Evolutionary conservation across 2,113 vertebrate genomes (phyloP).

Genomic region (Butorides virescens): DNA sequence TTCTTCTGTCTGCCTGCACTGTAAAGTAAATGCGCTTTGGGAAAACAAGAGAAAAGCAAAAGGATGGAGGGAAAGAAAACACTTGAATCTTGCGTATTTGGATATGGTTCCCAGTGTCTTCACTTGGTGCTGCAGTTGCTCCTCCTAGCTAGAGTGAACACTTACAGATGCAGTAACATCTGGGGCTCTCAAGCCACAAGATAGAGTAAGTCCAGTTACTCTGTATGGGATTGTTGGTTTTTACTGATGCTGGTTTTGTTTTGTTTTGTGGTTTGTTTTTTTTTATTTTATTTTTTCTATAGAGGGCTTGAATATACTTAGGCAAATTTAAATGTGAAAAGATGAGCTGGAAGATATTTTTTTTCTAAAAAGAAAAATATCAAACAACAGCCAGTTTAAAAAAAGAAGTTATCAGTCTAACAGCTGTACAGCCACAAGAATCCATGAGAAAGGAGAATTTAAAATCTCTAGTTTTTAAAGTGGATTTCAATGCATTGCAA

Average conservation of each 20-base stretch:
- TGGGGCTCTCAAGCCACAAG: neutral
- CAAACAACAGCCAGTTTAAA: neutral
- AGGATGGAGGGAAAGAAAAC: neutral
- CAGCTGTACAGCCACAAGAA: neutral
- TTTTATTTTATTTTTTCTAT: neutral
- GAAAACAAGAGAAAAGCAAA: neutral
- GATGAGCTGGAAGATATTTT: neutral
- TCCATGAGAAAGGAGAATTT: neutral
- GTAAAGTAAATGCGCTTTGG: neutral
- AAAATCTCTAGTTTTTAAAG: slow-evolving; percentile 31
- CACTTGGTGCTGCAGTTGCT: neutral
- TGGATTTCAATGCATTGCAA: neutral
- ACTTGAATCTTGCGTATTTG: neutral
- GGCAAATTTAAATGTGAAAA: neutral
- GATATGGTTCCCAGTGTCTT: neutral
- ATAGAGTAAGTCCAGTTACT: neutral
- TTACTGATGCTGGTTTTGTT: neutral
- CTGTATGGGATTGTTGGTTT: neutral
- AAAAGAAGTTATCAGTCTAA: neutral
- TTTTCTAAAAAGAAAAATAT: neutral
- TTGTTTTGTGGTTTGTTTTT: neutral
- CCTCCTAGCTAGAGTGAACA: neutral
- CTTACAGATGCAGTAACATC: neutral
- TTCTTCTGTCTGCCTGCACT: neutral
- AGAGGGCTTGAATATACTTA: neutral